Conservation (phyloP, 2,113 vertebrate species). For the Erythrocebus patas region DNA sequence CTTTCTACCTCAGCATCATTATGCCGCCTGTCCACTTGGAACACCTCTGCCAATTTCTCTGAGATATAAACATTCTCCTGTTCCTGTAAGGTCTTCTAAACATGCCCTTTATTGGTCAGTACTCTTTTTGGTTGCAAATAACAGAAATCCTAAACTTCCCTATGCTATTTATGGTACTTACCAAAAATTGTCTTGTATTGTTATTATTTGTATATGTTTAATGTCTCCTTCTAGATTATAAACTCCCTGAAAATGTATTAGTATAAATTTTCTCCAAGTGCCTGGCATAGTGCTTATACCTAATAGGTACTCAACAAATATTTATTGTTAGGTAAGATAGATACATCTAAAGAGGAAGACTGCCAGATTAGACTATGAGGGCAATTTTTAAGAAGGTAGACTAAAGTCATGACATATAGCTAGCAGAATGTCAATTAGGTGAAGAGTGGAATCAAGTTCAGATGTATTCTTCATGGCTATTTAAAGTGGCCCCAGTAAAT, state of each 20-base stretch:
- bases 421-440: background rate
- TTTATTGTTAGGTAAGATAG: background rate
- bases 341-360: background rate
- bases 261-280: background rate
- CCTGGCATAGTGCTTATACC: background rate
- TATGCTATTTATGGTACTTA: background rate
- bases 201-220: constrained; percentile 4
- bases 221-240: background rate
- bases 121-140: background rate
- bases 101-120: background rate
- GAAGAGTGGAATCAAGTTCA: background rate
- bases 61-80: background rate
- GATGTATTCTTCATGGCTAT: background rate
- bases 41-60: background rate
- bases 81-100: background rate
- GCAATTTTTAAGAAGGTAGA: background rate
- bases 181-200: background rate
- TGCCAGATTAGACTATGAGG: background rate
- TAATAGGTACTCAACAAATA: background rate
- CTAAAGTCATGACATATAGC: background rate
- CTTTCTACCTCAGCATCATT: background rate
- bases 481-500: background rate
- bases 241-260: background rate
- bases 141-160: background rate
- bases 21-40: background rate